Evolutionary conservation across 2,888 invertebrate genomes (phyloP), one percentile per base, ranked within the genome.

Genomic region (Chymomyza procnemis): DNA sequence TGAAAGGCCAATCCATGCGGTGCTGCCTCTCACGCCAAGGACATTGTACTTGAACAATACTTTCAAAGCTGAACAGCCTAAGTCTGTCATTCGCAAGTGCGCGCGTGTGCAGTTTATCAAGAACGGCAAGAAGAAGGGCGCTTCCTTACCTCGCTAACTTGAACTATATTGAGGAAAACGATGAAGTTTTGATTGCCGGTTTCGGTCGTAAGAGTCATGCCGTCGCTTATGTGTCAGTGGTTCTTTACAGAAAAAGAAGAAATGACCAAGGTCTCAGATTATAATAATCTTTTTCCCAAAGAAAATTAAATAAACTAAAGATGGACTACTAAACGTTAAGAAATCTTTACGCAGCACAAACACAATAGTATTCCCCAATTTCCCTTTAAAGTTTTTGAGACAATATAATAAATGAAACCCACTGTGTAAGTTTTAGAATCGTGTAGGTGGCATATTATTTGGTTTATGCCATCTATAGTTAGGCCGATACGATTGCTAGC

Each of bases 1-100:
- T 99, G 99, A 99, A 99, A 99, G 96, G 98, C 99, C 88, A 99
- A 99, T 94, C 99, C 99, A 88, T 99, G 99, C 92, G 99, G 98
- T 92, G 99, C 99, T 88, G 99, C 99, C 88, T 99, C 99, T 87
- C 99, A 99, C 92, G 99, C 99, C 75, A 99, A 99, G 92, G 99
- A 99, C 92, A 99, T 99, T 92, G 99, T 99, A 81, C 94, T 99
- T 82, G 99, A 99, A 93, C 92, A 99, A 98, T 90, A 99, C 99
- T 89, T 99, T 99, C 89, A 99, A 99, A 94, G 99, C 99, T 87
- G 99, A 99, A 92, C 99, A 99, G 94, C 99, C 99, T 22, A 99
- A 99, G 93, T 99, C 99, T 90, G 99, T 99, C 89, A 99, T 99
- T 91, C 94, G 99, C 85, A 99, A 99, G 93, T 99, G 99, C 90